Evolutionary conservation across 2,113 vertebrate species (phyloP).

Genomic region (Mus musculus): GRCm39 chr10:31218501-31219000

Average conservation of each 20-base stretch:
- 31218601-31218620: background rate
- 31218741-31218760: background rate
- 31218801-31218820: background rate
- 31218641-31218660: background rate
- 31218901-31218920: background rate
- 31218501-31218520: background rate
- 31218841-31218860: background rate
- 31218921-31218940: constrained; percentile 35
- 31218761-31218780: background rate
- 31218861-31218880: background rate
- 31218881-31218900: background rate
- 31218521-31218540: background rate
- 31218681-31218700: background rate
- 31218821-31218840: background rate
- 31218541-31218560: background rate
- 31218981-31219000: background rate
- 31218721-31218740: background rate
- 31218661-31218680: background rate
- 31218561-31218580: background rate
- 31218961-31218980: background rate
- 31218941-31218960: background rate
- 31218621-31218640: background rate
- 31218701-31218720: background rate
- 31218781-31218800: background rate
- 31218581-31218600: constrained; percentile 12